phyloP scores from a whole-genome alignment of 1,140 invertebrate genomes.

The Lucilia cuprina region DNA sequence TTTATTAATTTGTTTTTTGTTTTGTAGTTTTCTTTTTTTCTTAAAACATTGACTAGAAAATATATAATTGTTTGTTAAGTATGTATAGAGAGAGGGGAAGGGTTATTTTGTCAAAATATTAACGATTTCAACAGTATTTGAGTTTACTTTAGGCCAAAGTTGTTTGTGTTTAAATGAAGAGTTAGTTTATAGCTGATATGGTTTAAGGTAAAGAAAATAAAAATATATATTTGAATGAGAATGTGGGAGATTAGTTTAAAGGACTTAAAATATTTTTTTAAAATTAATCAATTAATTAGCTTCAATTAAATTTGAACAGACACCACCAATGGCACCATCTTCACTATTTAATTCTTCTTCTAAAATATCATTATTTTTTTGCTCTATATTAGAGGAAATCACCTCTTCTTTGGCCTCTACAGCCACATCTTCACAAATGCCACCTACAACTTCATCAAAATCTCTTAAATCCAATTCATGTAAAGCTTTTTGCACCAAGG shows the following conservation, averaged over 20 bases:
- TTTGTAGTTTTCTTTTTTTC: not conserved
- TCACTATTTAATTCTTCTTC: slow-evolving; percentile 26
- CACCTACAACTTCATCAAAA: slow-evolving; percentile 46
- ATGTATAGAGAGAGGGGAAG: not conserved
- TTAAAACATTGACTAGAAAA: slow-evolving; percentile 26
- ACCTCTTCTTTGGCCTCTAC: slow-evolving; percentile 20
- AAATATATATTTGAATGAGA: not conserved
- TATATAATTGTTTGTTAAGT: slow-evolving; percentile 18
- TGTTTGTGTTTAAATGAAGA: not conserved
- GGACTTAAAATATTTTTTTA: not conserved
- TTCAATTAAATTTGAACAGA: slow-evolving; percentile 13
- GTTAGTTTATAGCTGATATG: not conserved
- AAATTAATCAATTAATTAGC: not conserved
- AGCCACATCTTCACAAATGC: not conserved
- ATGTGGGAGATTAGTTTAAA: not conserved
- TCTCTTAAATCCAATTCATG: slow-evolving; percentile 57
- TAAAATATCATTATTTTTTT: not conserved
- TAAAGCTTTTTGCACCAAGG: slow-evolving; percentile 55
- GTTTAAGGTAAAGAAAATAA: not conserved
- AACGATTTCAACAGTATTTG: not conserved
- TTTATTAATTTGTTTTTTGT: not conserved
- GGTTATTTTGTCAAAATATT: not conserved
- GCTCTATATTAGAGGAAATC: not conserved
- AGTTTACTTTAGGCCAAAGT: not conserved
- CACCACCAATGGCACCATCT: slow-evolving; percentile 29